Percentiles rank a stretch among this genome's conserved stretches.
phyloP scores from a whole-genome alignment of 2,797 vertebrate species.

The Notolabrus celidotus region DNA sequence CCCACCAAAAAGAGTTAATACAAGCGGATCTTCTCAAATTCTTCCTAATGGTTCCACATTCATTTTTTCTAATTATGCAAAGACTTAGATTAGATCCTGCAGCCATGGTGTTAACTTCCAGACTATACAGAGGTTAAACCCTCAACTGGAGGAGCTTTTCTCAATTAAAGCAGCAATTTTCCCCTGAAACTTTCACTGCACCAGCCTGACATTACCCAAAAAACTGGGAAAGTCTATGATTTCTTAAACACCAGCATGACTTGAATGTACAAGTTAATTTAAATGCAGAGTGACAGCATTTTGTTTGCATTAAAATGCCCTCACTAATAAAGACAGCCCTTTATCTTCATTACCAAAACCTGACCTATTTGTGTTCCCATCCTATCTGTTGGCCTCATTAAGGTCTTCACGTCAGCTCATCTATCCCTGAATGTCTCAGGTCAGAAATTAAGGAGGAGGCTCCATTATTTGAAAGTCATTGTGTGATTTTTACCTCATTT shows the following conservation, averaged over 20 bases:
- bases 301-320: slow-evolving; percentile 32
- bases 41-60: slow-evolving; percentile 28
- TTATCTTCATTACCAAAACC: slow-evolving; percentile 59
- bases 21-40: slow-evolving; percentile 14
- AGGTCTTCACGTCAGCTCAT: slow-evolving; percentile 64
- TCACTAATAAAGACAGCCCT: slow-evolving; percentile 55
- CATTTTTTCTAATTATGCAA: slow-evolving; percentile 59
- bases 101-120: slow-evolving; percentile 56
- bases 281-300: slow-evolving; percentile 42
- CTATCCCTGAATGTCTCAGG: slow-evolving; percentile 16
- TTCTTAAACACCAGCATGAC: background rate
- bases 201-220: background rate
- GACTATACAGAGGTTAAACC: slow-evolving; percentile 56
- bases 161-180: background rate
- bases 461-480: slow-evolving; percentile 4
- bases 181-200: too few relatives aligned
- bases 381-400: slow-evolving; percentile 65
- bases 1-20: background rate
- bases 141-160: slow-evolving; percentile 20
- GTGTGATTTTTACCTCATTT: slow-evolving; percentile 6
- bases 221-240: background rate
- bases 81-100: slow-evolving; percentile 49
- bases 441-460: slow-evolving; percentile 13
- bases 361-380: slow-evolving; percentile 74
- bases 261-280: slow-evolving; percentile 27